Percentiles rank a stretch among this genome's conserved stretches.
phyloP scores from a whole-genome alignment of 53 echinoderm and acorn worm genomes.

The Holothuria scabra region DNA sequence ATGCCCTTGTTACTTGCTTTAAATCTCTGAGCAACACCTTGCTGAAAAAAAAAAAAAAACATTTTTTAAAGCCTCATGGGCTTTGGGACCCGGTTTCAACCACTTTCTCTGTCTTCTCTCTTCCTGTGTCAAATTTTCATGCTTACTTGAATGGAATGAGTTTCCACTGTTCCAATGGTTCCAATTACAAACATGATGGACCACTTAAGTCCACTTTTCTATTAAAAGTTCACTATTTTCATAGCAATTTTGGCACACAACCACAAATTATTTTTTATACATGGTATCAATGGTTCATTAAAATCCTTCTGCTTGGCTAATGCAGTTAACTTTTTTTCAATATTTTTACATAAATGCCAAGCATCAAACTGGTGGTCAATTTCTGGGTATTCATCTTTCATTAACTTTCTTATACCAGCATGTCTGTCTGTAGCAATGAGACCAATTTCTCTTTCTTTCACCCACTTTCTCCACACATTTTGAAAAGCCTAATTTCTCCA shows the following conservation, averaged over 20 bases:
- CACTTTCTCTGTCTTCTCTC: slow-evolving; percentile 38
- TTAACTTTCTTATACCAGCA: slow-evolving; percentile 24
- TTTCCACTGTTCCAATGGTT: slow-evolving; percentile 46
- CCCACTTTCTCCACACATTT: slow-evolving; percentile 15
- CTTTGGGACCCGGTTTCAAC: slow-evolving; percentile 38
- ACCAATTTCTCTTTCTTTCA: neutral
- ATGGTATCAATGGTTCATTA: slow-evolving; percentile 25
- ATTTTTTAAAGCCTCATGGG: slow-evolving; percentile 43
- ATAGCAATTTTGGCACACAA: slow-evolving; percentile 46
- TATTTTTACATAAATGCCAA: slow-evolving; percentile 51
- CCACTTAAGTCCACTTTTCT: slow-evolving; percentile 60
- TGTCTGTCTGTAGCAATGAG: slow-evolving; percentile 52
- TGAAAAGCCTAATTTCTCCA: slow-evolving; percentile 53
- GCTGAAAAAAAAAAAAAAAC: no score
- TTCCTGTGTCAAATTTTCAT: slow-evolving; percentile 22
- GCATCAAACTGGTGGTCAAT: slow-evolving; percentile 56
- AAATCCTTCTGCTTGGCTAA: slow-evolving; percentile 42
- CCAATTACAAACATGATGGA: slow-evolving; percentile 45
- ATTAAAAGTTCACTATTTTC: slow-evolving; percentile 12
- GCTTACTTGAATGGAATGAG: slow-evolving; percentile 30
- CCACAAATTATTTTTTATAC: slow-evolving; percentile 42
- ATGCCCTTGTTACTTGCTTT: slow-evolving; percentile 47
- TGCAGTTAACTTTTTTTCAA: slow-evolving; percentile 36
- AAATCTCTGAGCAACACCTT: slow-evolving; percentile 48
- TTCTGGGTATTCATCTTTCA: slow-evolving; percentile 31